Conservation (phyloP, 2,888 invertebrate species). For the Tipula unca region DNA sequence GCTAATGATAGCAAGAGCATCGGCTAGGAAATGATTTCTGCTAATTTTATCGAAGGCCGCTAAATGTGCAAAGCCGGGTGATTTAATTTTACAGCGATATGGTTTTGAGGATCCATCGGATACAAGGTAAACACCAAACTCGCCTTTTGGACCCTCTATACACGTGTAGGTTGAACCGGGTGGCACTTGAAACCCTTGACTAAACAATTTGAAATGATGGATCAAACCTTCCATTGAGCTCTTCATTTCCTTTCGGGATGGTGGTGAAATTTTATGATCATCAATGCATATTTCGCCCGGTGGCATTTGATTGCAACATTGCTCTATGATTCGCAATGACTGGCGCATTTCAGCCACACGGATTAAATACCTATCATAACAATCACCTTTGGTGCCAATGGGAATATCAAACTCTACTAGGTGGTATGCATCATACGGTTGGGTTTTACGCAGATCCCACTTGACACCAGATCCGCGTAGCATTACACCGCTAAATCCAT, state of each 20-base stretch:
- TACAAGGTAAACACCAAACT: conserved; percentile 79
- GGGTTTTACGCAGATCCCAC: conserved; percentile 75
- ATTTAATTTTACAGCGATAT: conserved; percentile 53
- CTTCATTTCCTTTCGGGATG: conserved; percentile 74
- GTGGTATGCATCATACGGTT: conserved; percentile 80
- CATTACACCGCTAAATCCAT: conserved; percentile 67
- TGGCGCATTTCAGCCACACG: conserved; percentile 66
- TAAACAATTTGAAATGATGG: conserved; percentile 81
- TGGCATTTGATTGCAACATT: conserved; percentile 79
- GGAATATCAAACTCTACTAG: conserved; percentile 76
- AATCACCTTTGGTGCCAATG: conserved; percentile 72
- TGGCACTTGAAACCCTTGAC: conserved; percentile 74
- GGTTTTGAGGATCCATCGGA: conserved; percentile 75
- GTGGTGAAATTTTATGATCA: conserved; percentile 69
- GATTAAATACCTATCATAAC: conserved; percentile 70
- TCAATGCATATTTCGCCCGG: conserved; percentile 67
- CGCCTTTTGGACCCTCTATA: conserved; percentile 77
- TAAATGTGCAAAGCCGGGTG: conserved; percentile 52
- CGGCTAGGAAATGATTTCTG: conserved; percentile 61
- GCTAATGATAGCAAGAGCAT: conserved; percentile 71
- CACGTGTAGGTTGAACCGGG: conserved; percentile 74
- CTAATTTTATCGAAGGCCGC: conserved; percentile 56
- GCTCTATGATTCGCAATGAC: conserved; percentile 65
- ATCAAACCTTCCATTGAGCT: conserved; percentile 79
- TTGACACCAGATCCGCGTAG: conserved; percentile 73